Evolutionary conservation across 2,888 invertebrate genomes (phyloP).

Genomic region (Drosophila buzzatii): DNA sequence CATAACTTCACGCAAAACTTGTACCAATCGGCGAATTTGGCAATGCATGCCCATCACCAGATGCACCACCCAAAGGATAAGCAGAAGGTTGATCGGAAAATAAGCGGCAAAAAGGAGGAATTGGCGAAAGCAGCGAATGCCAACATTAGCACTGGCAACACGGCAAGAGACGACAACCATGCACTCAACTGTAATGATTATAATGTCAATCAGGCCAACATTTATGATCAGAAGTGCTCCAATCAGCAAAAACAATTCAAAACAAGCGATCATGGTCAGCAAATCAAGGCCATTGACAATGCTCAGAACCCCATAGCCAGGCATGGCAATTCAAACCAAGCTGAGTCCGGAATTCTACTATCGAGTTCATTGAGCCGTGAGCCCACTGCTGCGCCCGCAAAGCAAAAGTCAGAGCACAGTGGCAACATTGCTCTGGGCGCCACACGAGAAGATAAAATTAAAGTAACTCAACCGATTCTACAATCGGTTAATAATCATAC

Average conservation of each 20-base stretch:
- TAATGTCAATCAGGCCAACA: conserved; percentile 57
- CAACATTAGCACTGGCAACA: conserved; percentile 33
- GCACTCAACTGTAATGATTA: conserved; percentile 66
- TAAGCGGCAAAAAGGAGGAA: conserved; percentile 82
- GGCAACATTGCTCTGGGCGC: conserved; percentile 52
- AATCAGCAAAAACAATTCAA: conserved; percentile 66
- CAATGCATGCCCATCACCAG: conserved; percentile 84
- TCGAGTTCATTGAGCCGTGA: conserved; percentile 52
- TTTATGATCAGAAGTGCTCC: conserved; percentile 66
- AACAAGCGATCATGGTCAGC: conserved; percentile 64
- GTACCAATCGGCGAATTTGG: conserved; percentile 83
- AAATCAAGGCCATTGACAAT: conserved; percentile 65
- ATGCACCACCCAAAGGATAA: conserved; percentile 83
- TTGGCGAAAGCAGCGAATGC: conserved; percentile 51
- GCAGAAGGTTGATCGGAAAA: conserved; percentile 78
- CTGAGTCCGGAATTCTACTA: conserved; percentile 53
- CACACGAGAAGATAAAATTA: conserved; percentile 67
- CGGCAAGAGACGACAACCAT: conserved; percentile 57
- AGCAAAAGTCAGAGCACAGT: conserved; percentile 69
- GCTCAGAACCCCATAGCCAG: conserved; percentile 59
- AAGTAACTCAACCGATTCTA: conserved; percentile 52
- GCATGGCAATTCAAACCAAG: conserved; percentile 49
- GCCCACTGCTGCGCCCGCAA: conserved; percentile 46
- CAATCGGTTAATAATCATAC: conserved; percentile 42
- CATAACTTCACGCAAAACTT: conserved; percentile 84